phyloP scores from a whole-genome alignment of 2,113 vertebrate genomes.

The Mormoops blainvillei region DNA sequence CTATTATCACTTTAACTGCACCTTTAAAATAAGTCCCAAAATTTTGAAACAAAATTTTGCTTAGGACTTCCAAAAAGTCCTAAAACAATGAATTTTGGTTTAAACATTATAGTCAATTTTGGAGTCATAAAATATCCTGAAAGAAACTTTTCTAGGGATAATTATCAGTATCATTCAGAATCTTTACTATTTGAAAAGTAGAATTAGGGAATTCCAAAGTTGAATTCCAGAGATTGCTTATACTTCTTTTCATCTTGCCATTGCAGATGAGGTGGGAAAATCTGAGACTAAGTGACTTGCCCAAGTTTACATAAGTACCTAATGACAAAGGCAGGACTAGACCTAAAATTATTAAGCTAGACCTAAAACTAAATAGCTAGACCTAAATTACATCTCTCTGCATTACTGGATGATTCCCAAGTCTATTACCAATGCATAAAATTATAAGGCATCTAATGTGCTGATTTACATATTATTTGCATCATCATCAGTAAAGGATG shows the following conservation, averaged over 20 bases:
- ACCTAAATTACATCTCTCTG: neutral
- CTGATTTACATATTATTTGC: neutral
- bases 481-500: constrained; percentile 10
- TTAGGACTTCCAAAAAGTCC: too few relatives aligned
- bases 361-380: neutral
- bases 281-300: neutral
- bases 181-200: neutral
- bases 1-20: neutral
- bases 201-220: neutral
- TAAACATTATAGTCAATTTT: neutral
- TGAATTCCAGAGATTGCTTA: neutral
- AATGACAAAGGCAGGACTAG: neutral
- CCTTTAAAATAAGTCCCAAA: constrained; percentile 2
- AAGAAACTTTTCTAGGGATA: neutral
- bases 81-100: neutral
- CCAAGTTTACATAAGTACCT: neutral
- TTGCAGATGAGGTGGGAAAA: neutral
- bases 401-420: neutral
- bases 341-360: neutral
- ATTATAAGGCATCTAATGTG: neutral
- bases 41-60: too few relatives aligned
- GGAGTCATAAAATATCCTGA: neutral
- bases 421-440: neutral
- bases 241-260: neutral
- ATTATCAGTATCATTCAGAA: neutral